Conservation (phyloP, 2,888 invertebrate genomes). For the Caenorhabditis doughertyi region DNA sequence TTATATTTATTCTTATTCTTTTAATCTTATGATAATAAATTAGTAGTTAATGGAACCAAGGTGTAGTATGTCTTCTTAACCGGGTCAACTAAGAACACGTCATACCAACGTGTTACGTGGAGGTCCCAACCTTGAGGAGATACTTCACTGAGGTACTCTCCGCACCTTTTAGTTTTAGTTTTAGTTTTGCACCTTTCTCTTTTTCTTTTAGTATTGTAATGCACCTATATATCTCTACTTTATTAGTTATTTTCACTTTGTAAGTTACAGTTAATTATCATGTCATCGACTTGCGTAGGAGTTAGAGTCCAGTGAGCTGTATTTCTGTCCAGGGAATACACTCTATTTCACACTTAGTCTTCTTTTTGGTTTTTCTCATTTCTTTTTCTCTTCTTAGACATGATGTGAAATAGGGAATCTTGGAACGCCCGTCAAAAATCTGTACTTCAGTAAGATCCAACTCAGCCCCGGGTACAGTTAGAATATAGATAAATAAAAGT, state of each 20-base stretch:
- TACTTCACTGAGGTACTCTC: constrained; percentile 31
- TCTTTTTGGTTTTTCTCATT: no score
- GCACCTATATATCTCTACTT: no score
- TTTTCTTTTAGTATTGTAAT: no score
- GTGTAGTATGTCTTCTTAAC: background rate
- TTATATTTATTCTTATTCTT: no score
- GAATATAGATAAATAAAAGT: no score
- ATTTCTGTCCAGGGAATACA: background rate
- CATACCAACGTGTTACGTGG: constrained; percentile 4
- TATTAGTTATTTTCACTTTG: background rate
- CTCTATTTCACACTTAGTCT: background rate
- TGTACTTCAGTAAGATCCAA: no score
- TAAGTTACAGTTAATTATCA: background rate
- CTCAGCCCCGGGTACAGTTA: no score
- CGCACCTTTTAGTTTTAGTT: constrained; percentile 6
- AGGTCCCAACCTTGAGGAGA: constrained; percentile 33
- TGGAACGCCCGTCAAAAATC: background rate
- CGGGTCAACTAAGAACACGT: no score
- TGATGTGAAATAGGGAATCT: background rate
- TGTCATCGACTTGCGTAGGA: background rate
- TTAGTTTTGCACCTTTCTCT: background rate
- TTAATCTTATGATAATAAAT: no score
- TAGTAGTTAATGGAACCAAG: no score
- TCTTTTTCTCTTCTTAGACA: background rate
- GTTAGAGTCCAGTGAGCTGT: constrained; percentile 1